Evolutionary conservation across 1,140 invertebrate species (phyloP).

Genomic region (Nebria ingens): DNA sequence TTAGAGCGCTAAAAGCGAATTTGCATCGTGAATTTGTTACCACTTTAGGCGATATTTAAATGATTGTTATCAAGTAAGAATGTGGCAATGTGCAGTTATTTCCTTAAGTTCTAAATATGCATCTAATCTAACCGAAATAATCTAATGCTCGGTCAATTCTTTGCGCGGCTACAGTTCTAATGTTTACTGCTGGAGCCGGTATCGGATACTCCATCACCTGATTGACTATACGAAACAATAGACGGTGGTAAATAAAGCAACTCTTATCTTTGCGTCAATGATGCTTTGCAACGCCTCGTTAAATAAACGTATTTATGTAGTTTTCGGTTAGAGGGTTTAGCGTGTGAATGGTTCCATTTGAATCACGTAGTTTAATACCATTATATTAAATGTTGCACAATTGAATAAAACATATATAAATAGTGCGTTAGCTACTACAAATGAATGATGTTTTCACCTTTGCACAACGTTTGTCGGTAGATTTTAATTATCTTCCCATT

Average conservation of each 20-base stretch:
- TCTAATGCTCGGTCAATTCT: neutral
- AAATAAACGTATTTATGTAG: neutral
- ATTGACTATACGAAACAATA: constrained; percentile 8
- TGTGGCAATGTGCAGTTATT: too few species aligned
- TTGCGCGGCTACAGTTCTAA: neutral
- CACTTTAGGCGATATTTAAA: too few species aligned
- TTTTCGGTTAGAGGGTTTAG: neutral
- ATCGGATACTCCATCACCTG: neutral
- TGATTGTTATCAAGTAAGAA: too few species aligned
- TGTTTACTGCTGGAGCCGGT: neutral
- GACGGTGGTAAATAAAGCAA: neutral
- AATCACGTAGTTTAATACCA: too few species aligned
- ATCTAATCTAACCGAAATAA: constrained; percentile 7
- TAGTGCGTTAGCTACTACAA: too few species aligned
- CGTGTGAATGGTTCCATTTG: too few species aligned
- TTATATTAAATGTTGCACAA: too few species aligned
- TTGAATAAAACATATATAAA: too few species aligned
- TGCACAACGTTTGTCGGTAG: neutral
- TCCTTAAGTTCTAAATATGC: neutral
- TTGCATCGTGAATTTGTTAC: too few species aligned
- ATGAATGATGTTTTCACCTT: too few species aligned
- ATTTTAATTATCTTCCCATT: neutral
- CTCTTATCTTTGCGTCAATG: neutral
- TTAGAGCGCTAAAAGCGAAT: too few species aligned
- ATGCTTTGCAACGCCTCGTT: neutral